Conservation (phyloP, 2,113 vertebrate species). For the Bungarus multicinctus region DNA sequence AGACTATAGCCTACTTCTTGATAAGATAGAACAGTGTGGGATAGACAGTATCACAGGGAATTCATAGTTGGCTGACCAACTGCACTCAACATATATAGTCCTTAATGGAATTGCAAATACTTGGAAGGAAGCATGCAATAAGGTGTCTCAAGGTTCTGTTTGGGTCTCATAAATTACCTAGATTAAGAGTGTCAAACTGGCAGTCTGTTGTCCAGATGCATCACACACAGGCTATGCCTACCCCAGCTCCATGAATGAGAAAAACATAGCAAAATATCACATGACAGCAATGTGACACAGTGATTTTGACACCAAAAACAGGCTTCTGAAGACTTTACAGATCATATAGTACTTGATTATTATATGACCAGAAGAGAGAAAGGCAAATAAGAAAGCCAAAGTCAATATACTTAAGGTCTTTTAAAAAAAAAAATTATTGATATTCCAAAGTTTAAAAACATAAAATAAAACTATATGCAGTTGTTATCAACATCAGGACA, state of each 20-base stretch:
- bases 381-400: neutral
- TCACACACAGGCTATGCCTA: too few species aligned
- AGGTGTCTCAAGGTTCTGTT: neutral
- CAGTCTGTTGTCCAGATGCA: too few species aligned
- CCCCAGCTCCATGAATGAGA: too few species aligned
- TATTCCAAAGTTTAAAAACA: too few species aligned
- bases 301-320: neutral
- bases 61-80: neutral
- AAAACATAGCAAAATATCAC: too few species aligned
- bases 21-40: neutral
- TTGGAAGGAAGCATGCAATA: neutral
- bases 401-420: neutral
- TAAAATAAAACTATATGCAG: too few species aligned
- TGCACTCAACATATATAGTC: neutral
- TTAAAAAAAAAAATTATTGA: too few species aligned
- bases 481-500: too few species aligned
- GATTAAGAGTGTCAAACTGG: too few species aligned
- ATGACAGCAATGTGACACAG: too few species aligned
- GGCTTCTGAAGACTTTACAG: neutral
- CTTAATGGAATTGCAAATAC: neutral
- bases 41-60: neutral
- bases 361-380: neutral
- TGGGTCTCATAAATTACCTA: neutral
- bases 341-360: neutral
- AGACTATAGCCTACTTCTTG: neutral